Conservation (phyloP, 2,888 invertebrate species). For the Empis livida region DNA sequence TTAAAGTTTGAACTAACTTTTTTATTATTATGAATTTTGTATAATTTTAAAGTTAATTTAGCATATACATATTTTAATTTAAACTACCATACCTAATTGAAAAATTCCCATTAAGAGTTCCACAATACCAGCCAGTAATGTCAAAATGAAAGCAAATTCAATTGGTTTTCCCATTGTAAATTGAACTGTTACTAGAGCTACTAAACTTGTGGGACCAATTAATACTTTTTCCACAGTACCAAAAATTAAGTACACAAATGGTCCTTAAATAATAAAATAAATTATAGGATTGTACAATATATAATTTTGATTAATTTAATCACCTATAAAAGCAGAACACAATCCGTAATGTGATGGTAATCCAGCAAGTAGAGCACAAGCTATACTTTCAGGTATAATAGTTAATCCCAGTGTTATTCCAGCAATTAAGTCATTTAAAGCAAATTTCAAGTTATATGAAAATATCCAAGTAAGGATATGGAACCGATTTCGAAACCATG, state of each 20-base stretch:
- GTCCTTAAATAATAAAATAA: conserved; percentile 35
- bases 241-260: conserved; percentile 73
- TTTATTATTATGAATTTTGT: too few relatives aligned
- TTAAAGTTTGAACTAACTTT: too few relatives aligned
- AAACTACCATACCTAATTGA: conserved; percentile 58
- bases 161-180: conserved; percentile 55
- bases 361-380: conserved; percentile 80
- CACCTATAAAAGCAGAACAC: conserved; percentile 79
- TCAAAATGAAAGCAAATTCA: conserved; percentile 62
- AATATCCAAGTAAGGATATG: conserved; percentile 29
- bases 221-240: conserved; percentile 78
- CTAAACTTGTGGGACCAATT: conserved; percentile 80
- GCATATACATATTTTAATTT: too few relatives aligned
- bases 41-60: too few relatives aligned
- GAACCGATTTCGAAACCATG: conserved; percentile 9
- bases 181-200: conserved; percentile 63
- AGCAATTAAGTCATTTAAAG: conserved; percentile 69
- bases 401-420: conserved; percentile 82
- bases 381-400: conserved; percentile 86
- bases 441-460: conserved; percentile 29
- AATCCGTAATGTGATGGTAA: conserved; percentile 81
- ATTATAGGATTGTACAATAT: conserved; percentile 2
- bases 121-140: conserved; percentile 64
- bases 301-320: conserved; percentile 5
- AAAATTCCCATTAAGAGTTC: conserved; percentile 68